Evolutionary conservation across 2,888 invertebrate genomes (phyloP).

Genomic region (Hyalella azteca): DNA sequence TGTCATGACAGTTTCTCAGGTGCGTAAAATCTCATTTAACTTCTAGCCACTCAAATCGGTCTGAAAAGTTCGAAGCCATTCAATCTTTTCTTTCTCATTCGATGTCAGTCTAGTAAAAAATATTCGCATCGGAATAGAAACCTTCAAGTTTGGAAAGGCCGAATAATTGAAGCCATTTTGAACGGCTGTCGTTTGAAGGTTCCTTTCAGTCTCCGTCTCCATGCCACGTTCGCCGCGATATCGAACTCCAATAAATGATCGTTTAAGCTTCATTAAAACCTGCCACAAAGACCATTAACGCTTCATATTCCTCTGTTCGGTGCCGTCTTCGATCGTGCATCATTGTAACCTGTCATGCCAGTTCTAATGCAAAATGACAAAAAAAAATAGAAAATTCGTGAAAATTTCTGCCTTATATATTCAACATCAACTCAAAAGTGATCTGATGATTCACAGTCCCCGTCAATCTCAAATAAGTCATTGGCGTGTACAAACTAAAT

Average conservation of each 20-base stretch:
- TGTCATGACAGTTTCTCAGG: not conserved
- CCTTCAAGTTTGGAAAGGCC: slow-evolving; percentile 25
- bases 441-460: no score
- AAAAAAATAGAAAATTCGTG: no score
- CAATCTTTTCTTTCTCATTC: not conserved
- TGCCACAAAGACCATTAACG: not conserved
- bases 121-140: not conserved
- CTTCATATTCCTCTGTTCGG: no score
- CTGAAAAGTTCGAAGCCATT: slow-evolving; percentile 1
- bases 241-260: slow-evolving; percentile 31
- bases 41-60: slow-evolving; percentile 11
- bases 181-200: slow-evolving; percentile 4
- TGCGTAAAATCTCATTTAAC: slow-evolving; percentile 31
- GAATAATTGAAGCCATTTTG: slow-evolving; percentile 32
- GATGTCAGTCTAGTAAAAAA: not conserved
- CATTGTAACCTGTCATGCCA: no score
- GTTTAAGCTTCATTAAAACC: slow-evolving; percentile 8
- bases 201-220: not conserved
- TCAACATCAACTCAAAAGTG: no score
- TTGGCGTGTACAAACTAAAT: no score
- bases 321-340: no score
- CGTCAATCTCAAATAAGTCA: no score
- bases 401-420: no score
- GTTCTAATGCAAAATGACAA: no score
- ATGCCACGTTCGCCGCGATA: not conserved